phyloP scores from a whole-genome alignment of 2,888 invertebrate species.

The Stictocephala bisonia region DNA sequence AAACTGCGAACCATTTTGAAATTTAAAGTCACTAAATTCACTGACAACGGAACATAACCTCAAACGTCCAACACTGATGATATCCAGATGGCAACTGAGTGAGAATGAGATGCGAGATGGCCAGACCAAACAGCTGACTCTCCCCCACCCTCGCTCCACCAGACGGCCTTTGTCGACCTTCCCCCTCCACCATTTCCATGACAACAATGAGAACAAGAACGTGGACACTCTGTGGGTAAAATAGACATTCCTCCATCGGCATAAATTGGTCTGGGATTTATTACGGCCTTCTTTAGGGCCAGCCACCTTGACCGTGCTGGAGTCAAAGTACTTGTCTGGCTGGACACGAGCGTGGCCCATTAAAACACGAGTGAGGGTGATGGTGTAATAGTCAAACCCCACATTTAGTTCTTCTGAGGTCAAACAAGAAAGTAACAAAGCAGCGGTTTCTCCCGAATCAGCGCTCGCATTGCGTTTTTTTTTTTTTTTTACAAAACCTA shows the following conservation, averaged over 20 bases:
- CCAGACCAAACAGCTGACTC: conserved; percentile 1
- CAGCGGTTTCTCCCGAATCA: too few relatives aligned
- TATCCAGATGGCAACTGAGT: not conserved
- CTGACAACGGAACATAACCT: conserved; percentile 20
- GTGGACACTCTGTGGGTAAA: not conserved
- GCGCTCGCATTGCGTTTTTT: too few relatives aligned
- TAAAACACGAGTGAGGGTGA: too few relatives aligned
- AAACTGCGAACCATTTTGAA: conserved; percentile 83
- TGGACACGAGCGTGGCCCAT: too few relatives aligned
- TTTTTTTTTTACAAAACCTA: too few relatives aligned
- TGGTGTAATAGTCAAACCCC: too few relatives aligned
- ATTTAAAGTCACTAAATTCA: too few relatives aligned
- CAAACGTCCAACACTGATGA: not conserved
- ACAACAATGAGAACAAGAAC: conserved; percentile 17
- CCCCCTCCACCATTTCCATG: not conserved
- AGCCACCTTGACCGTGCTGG: too few relatives aligned
- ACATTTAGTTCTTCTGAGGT: too few relatives aligned
- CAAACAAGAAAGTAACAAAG: too few relatives aligned
- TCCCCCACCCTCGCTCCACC: not conserved
- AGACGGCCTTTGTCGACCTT: conserved; percentile 44
- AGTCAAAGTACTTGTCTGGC: too few relatives aligned
- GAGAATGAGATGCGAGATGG: not conserved
- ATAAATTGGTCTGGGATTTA: conserved; percentile 8
- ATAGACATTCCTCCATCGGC: not conserved
- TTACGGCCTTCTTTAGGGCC: not conserved